Evolutionary conservation across 2,113 vertebrate species (phyloP).

Genomic region (Oncorhynchus masou): DNA sequence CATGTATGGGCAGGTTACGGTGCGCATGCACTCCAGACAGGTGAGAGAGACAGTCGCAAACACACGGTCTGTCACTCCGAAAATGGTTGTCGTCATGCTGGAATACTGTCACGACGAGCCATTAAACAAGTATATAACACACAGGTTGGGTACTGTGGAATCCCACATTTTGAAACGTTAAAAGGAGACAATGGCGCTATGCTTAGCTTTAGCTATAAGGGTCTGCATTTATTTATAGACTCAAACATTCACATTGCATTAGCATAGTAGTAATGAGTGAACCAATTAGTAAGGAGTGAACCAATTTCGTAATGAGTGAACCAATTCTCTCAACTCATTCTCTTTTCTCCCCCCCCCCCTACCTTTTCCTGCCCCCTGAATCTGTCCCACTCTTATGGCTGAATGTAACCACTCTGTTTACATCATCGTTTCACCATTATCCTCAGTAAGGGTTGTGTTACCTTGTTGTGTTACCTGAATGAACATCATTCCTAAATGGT

Average conservation of each 20-base stretch:
- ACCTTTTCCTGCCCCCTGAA: not conserved
- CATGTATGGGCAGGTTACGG: conserved; percentile 88
- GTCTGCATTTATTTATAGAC: too few relatives aligned
- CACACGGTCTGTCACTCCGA: not conserved
- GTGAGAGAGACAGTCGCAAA: conserved; percentile 60
- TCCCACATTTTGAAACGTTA: too few relatives aligned
- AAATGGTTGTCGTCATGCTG: not conserved
- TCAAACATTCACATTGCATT: too few relatives aligned
- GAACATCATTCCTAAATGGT: too few relatives aligned
- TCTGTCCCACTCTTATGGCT: fast-evolving
- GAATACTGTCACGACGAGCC: not conserved
- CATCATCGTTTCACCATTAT: too few relatives aligned
- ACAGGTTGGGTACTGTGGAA: too few relatives aligned
- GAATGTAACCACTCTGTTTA: not conserved
- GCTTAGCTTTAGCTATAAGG: too few relatives aligned
- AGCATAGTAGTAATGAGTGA: not conserved
- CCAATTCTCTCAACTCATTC: not conserved
- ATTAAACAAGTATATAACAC: too few relatives aligned
- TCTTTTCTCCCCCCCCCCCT: not conserved
- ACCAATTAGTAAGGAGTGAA: not conserved
- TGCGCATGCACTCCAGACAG: conserved; percentile 91
- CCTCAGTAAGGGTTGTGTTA: too few relatives aligned
- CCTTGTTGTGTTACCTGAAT: too few relatives aligned
- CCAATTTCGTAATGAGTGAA: not conserved
- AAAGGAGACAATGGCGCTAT: too few relatives aligned